A percentile compares a stretch with the other conserved stretches of the same genome.
Conservation (phyloP, 2,888 invertebrate species). For the Girardia tigrina region DNA sequence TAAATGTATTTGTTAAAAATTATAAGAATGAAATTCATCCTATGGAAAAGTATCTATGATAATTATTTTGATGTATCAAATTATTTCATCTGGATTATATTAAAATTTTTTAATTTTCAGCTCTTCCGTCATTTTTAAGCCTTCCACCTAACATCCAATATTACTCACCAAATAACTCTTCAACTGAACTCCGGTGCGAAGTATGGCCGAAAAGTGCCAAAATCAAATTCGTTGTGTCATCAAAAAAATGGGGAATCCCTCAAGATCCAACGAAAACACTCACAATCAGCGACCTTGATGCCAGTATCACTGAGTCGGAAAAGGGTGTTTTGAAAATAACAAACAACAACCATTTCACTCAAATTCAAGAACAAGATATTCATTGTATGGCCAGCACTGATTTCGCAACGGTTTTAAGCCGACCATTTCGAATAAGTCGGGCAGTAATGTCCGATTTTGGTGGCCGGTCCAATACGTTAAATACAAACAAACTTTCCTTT, state of each 20-base stretch:
- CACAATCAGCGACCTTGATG: neutral
- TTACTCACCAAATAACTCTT: neutral
- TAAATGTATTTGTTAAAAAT: no score
- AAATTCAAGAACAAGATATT: neutral
- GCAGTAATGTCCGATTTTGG: neutral
- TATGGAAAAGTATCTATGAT: no score
- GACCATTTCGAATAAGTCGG: neutral
- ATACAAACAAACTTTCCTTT: neutral
- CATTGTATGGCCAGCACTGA: neutral
- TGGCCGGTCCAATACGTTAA: neutral
- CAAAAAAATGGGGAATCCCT: neutral
- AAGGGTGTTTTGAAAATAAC: neutral
- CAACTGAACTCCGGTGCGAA: neutral
- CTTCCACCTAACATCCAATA: conserved; percentile 3
- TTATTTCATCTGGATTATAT: no score
- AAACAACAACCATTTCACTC: neutral
- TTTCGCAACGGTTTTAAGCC: conserved; percentile 2
- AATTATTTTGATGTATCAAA: no score
- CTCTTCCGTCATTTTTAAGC: neutral
- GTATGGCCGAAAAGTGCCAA: neutral
- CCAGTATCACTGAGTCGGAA: neutral
- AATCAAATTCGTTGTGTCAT: neutral
- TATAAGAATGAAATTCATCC: no score
- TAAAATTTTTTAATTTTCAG: neutral
- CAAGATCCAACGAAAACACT: neutral